Base-by-base conservation (phyloP, 2,888 invertebrate genomes). In the Priocnemis perturbator region DNA sequence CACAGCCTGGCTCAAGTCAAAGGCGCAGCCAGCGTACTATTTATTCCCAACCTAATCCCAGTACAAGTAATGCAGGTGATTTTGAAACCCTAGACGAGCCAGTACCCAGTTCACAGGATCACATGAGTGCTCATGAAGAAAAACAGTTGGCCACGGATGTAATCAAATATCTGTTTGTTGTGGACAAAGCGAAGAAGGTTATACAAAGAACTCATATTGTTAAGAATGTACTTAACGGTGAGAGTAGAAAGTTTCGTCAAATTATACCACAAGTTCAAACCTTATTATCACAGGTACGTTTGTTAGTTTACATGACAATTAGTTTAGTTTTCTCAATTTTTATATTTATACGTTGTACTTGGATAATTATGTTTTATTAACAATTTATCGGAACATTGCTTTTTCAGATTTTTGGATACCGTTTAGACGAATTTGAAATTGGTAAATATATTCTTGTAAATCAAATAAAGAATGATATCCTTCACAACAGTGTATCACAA, bases 351-450 rank as follows among this genome's bases (percentile, higher is more conserved):
- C 3, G 20, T 14, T 21, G 20, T 17, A 19, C 20, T 7, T 52
- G 20, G 2, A 17, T 2, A 26, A n/a, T 37, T 26, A 7, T 26
- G 3, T 26, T 26, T 26, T 26, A 7, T 7, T 4, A 26, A 26
- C 26, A n/a, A n/a, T 26, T 26, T 26, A 26, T 26, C 5, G 5
- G 26, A 3, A 26, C 26, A 55, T 26, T 3, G 5, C 3, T 4
- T 15, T 7, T 7, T 80, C 65, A 92, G 92, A 84, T 91, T 0
- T 92, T 92, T 79, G 92, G 92, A 4, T 91, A 90, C 71, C 89
- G 90, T 63, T 70, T 92, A 7, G 82, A 90, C 0, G 89, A 91
- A 77, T 80, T 90, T 1, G 89, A 90, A 47, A 77, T 26, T 26
- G 79, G 73, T 56, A 88, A 85, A 60, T 85, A 77, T n/a, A 83